phyloP scores from a whole-genome alignment of 2,797 vertebrate species.

The Momotus momota region DNA sequence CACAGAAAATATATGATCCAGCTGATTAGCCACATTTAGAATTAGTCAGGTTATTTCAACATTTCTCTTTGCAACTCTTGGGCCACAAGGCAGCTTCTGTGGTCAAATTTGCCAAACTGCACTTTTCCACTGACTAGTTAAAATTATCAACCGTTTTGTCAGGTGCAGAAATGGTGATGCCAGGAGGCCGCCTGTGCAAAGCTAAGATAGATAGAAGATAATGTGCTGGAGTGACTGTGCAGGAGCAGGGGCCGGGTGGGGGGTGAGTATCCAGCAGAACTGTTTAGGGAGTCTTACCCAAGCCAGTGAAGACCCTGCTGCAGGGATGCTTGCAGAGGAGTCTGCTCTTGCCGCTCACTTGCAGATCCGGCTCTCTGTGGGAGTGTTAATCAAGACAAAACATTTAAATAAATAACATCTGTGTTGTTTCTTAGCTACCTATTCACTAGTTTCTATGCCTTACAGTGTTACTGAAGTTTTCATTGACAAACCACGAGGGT shows the following conservation, averaged over 20 bases:
- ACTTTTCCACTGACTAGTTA: too few species aligned
- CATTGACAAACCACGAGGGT: accelerated
- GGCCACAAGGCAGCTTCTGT: neutral
- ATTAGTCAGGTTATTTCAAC: neutral
- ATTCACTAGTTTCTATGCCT: neutral
- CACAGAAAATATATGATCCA: neutral
- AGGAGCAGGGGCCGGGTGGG: too few species aligned
- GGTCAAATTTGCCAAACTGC: neutral
- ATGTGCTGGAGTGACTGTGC: accelerated
- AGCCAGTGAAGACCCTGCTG: accelerated
- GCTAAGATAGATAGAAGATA: neutral
- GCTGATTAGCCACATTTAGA: neutral
- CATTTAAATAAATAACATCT: neutral
- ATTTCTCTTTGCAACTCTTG: neutral
- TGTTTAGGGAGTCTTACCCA: accelerated
- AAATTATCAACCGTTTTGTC: too few species aligned
- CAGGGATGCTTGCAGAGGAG: accelerated
- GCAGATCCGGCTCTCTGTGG: neutral
- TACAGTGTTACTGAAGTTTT: neutral
- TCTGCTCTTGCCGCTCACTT: neutral
- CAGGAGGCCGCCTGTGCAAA: neutral
- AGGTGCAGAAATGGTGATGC: neutral
- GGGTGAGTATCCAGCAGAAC: neutral
- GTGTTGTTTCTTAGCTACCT: neutral
- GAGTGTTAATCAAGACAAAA: neutral